Conservation (phyloP, 37 sponge, comb jelly and placozoan genomes). For the Aplysina aerophoba region DNA sequence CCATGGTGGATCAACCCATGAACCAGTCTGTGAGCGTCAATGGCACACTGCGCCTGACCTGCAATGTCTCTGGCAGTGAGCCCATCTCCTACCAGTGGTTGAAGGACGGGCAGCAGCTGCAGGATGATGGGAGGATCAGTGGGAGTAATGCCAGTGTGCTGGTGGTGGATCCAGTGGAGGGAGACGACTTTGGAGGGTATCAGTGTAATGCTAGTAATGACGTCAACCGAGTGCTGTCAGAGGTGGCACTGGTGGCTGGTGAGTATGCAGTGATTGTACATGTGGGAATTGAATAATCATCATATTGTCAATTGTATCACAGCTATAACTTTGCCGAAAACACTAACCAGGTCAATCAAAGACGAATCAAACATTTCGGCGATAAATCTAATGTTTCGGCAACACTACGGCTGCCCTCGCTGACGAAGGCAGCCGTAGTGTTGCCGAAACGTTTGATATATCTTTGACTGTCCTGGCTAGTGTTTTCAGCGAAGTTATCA, state of each 20-base stretch:
- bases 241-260: not conserved
- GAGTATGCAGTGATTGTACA: no score
- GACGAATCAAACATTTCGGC: no score
- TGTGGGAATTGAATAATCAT: no score
- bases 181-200: constrained; percentile 13
- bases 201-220: not conserved
- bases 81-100: constrained; percentile 38
- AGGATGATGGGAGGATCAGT: not conserved
- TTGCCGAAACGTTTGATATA: no score
- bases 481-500: no score
- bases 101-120: not conserved
- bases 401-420: no score
- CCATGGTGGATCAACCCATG: constrained; percentile 21
- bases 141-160: not conserved
- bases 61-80: constrained; percentile 14
- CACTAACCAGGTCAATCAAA: no score
- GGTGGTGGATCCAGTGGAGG: constrained; percentile 7
- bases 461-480: no score
- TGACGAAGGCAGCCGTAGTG: no score
- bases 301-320: no score
- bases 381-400: no score
- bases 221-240: not conserved
- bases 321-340: no score
- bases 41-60: constrained; percentile 4
- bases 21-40: not conserved